Evolutionary conservation across 1,140 invertebrate species (phyloP), one percentile per base, ranked within the genome.

Genomic region (Dendrolimus kikuchii): DNA sequence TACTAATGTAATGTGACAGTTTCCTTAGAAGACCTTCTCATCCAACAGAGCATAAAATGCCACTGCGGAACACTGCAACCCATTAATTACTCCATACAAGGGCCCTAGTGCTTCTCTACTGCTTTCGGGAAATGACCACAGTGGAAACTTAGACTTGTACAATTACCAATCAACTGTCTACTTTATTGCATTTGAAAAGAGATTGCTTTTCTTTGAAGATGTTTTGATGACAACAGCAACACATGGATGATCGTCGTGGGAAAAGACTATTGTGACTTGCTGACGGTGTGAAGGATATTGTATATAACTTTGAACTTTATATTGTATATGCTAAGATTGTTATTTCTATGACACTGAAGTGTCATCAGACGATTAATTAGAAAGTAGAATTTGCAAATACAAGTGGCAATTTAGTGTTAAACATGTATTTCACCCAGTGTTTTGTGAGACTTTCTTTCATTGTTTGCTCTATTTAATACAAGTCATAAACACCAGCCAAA

Each of bases 41-140:
- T 79, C 64, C 68, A 75, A 57, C 78, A 61, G 64, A 77, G 62
- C 77, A 81, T 84, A 70, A 81, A 84, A 81, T 84, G 71, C 74
- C 70, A 70, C 57, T 46, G 58, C 55, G 57, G 71, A 72, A 71
- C 67, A 73, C 66, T 72, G 65, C 66, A 62, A 71, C 70, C 74
- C 74, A 81, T 84, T 84, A 84, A 70, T 55, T 68, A 64, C 49
- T 53, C 81, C 81, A 72, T 84, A 84, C 70, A 77, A 71, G 76
- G 78, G 52, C 57, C 64, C 68, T 68, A 71, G 63, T 62, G 64
- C 68, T 72, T 66, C 69, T 66, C 66, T 67, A 65, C 57, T 52
- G 52, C 55, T 71, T 73, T 71, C 72, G 65, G 76, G 70, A 72
- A 79, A 71, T 69, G 55, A 58, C 67, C 61, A 68, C 60, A 60